Evolutionary conservation across 2,888 invertebrate genomes (phyloP).

Genomic region (Selenia dentaria): DNA sequence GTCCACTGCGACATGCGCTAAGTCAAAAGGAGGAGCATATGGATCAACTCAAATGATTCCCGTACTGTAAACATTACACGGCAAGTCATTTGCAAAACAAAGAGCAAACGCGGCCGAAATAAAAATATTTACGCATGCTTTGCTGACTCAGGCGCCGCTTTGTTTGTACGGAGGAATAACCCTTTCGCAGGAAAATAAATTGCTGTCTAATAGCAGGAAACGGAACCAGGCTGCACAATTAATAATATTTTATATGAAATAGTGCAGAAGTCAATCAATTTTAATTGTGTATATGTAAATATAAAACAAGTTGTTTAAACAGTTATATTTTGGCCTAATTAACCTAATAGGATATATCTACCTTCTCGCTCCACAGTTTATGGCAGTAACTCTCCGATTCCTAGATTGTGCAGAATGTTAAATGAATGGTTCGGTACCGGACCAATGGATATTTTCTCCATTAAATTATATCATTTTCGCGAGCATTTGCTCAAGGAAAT

Average conservation of each 20-base stretch:
- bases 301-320: too few species aligned
- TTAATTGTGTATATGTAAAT: too few species aligned
- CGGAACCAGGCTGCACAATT: conserved; percentile 9
- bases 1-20: conserved; percentile 46
- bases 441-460: too few species aligned
- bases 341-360: too few species aligned
- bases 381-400: too few species aligned
- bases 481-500: too few species aligned
- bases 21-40: conserved; percentile 58
- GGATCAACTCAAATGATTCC: conserved; percentile 64
- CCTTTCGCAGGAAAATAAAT: conserved; percentile 69
- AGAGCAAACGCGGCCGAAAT: conserved; percentile 70
- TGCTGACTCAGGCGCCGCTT: conserved; percentile 75
- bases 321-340: too few species aligned
- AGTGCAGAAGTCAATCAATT: too few species aligned
- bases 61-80: conserved; percentile 64
- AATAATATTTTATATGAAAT: not conserved
- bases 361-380: too few species aligned
- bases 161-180: conserved; percentile 70
- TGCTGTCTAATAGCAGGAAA: conserved; percentile 58
- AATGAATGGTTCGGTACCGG: too few species aligned
- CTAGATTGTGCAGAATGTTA: too few species aligned
- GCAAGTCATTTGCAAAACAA: conserved; percentile 81
- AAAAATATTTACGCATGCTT: conserved; percentile 78
- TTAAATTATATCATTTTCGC: too few species aligned